Conservation (phyloP, 2,797 vertebrate genomes). For the Coccyzus lansbergi region DNA sequence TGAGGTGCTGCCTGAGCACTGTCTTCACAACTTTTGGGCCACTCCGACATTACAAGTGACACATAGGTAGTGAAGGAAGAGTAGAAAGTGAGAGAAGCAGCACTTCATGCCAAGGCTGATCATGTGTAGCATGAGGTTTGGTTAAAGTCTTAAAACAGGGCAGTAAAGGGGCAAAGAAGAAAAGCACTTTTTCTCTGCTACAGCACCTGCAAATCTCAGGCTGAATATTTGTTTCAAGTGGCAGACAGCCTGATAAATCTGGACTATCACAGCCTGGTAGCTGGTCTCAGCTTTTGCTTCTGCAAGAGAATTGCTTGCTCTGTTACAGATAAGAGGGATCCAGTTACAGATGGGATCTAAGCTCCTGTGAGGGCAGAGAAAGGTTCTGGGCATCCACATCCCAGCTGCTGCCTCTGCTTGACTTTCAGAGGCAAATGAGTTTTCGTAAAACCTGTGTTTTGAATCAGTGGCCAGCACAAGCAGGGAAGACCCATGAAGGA, state of each 20-base stretch:
- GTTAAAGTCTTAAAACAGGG: neutral
- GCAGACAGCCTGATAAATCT: conserved; percentile 50
- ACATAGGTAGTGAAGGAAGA: neutral
- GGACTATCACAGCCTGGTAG: neutral
- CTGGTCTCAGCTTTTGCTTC: conserved; percentile 17
- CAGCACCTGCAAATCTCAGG: conserved; percentile 33
- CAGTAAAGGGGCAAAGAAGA: neutral
- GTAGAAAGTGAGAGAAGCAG: neutral
- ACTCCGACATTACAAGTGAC: neutral
- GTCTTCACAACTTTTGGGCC: neutral
- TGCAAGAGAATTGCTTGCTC: neutral
- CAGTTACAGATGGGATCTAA: conserved; percentile 38
- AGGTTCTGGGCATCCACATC: neutral
- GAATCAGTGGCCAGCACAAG: neutral
- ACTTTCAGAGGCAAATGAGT: neutral
- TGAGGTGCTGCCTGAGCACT: neutral
- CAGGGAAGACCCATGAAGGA: neutral
- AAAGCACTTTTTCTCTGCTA: neutral
- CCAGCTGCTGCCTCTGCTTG: conserved; percentile 1
- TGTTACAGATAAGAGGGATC: conserved; percentile 30
- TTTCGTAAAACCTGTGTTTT: neutral
- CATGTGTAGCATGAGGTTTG: neutral
- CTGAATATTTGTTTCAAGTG: conserved; percentile 18
- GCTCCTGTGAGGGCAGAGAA: neutral
- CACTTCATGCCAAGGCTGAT: neutral